A percentile compares a stretch with the other conserved stretches of the same genome.
Evolutionary conservation across 2,888 invertebrate genomes (phyloP).

Genomic region (Fragum sueziense): DNA sequence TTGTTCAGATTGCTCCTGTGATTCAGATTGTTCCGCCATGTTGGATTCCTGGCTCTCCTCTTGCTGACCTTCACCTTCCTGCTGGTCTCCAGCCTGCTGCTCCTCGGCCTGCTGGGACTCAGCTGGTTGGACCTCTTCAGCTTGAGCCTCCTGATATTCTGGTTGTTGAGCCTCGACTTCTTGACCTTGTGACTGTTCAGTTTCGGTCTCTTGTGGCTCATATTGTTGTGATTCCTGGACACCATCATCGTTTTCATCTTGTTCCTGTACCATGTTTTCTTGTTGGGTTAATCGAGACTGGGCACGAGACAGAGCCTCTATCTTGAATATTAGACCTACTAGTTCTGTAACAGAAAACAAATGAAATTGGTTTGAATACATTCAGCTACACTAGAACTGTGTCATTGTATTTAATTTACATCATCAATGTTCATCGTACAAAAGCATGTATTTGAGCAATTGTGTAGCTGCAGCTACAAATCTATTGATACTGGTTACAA

Average conservation of each 20-base stretch:
- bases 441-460: no score
- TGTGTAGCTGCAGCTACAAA: no score
- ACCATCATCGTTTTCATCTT: neutral
- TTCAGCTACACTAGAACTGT: no score
- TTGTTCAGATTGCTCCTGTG: neutral
- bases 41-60: neutral
- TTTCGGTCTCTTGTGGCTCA: neutral
- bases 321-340: conserved; percentile 15
- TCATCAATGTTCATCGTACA: no score
- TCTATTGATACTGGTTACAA: no score
- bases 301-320: conserved; percentile 16
- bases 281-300: neutral
- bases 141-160: conserved; percentile 7
- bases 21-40: neutral
- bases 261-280: neutral
- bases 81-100: neutral
- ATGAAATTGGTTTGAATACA: neutral
- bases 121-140: conserved; percentile 8
- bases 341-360: conserved; percentile 18
- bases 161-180: neutral
- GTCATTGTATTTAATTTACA: no score
- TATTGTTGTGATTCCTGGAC: neutral
- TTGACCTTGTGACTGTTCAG: neutral
- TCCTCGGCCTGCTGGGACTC: neutral
- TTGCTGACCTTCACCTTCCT: neutral